Base-by-base conservation (phyloP, 35 echinoderm and acorn worm genomes). In the Holothuria glaberrima region DNA sequence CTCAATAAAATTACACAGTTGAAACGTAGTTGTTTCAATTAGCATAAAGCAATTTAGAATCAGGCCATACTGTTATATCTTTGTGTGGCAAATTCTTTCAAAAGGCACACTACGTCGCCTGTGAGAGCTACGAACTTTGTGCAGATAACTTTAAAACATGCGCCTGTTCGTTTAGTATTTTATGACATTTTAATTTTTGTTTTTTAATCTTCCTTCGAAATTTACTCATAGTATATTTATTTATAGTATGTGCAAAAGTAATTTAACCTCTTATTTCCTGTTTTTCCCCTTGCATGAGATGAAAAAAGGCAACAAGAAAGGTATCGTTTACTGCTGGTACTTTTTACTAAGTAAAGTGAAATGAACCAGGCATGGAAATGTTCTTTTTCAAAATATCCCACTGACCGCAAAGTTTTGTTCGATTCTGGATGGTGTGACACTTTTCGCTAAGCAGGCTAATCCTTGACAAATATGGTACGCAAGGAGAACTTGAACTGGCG, bases 371-470 rank as follows among this genome's bases (percentile, higher is more conserved):
- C 7, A 22, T 9, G 28, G 20, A 29, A 66, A 22, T 17, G 63
- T 19, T 7, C 21, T 25, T 16, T 21, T 7, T 65, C 17, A 16
- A 65, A 65, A 16, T 4, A 28, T 66, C 10, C 12, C 36, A 38
- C 71, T 38, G 5, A 84, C 80, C 87, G 56, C 18, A 71, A 75
- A 73, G 68, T 89, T 89, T 75, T 89, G 67, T 22, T 75, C 21
- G 5, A 89, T 89, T 75, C 87, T 48, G 20, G 14, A 31, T 25
- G 36, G 38, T 30, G 30, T 75, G 3, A 29, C 46, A 59, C 87
- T 89, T 25, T 89, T 89, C 20, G 87, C 67, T 19, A 89, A 29
- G 68, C 61, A 63, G 2, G 46, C 30, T 13, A 75, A 14, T 9
- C 52, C 87, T 59, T 72, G 64, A 25, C 45, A 14, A 58, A 89